Percentiles rank a stretch among this genome's conserved stretches.
Evolutionary conservation across 1,140 invertebrate species (phyloP).

Genomic region (Calliopsis andreniformis): DNA sequence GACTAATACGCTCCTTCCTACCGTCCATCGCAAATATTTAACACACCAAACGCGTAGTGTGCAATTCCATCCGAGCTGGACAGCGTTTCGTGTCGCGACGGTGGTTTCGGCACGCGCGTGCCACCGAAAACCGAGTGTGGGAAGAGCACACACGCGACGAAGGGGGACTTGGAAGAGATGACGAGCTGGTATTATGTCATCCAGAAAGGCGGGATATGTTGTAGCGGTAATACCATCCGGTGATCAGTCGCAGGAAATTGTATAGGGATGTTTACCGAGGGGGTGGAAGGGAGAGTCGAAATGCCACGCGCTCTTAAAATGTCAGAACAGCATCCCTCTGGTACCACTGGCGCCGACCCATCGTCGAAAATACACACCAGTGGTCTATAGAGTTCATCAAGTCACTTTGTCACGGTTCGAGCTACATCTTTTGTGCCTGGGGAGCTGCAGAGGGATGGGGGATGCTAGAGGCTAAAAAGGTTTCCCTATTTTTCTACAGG

Average conservation of each 20-base stretch:
- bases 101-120: conserved; percentile 25
- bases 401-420: conserved; percentile 54
- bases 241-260: conserved; percentile 78
- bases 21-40: conserved; percentile 46
- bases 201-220: conserved; percentile 73
- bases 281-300: conserved; percentile 60
- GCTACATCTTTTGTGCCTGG: conserved; percentile 1
- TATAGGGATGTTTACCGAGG: conserved; percentile 70
- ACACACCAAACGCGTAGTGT: conserved; percentile 18
- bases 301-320: conserved; percentile 74
- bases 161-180: conserved; percentile 39
- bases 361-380: conserved; percentile 28
- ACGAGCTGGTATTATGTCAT: conserved; percentile 65
- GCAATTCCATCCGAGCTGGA: conserved; percentile 41
- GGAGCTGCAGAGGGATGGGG: background rate
- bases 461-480: conserved; percentile 16
- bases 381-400: conserved; percentile 38
- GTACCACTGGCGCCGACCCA: conserved; percentile 56
- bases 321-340: conserved; percentile 76
- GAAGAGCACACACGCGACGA: conserved; percentile 66
- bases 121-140: conserved; percentile 68
- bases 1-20: conserved; percentile 18
- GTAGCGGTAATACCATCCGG: conserved; percentile 67
- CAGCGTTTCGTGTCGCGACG: conserved; percentile 28
- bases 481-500: background rate